Conservation (phyloP, 2,888 invertebrate genomes). For the Scaptomyza parva region DNA sequence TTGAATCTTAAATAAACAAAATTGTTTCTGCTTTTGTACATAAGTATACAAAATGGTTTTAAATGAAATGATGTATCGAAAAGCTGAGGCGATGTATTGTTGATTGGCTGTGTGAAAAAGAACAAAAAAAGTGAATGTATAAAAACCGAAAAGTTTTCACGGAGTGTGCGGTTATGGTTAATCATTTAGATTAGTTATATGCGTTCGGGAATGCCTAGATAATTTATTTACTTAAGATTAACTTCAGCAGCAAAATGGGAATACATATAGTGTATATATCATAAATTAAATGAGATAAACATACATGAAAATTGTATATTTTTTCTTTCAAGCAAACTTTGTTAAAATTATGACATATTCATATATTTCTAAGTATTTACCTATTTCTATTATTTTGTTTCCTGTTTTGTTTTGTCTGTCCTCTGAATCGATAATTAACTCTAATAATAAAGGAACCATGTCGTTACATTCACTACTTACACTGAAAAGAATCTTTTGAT, state of each 20-base stretch:
- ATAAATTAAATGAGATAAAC: not conserved
- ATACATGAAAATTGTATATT: not conserved
- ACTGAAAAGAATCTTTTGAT: slow-evolving; percentile 1
- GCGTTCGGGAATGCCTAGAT: slow-evolving; percentile 56
- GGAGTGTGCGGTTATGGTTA: slow-evolving; percentile 12
- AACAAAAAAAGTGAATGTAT: slow-evolving; percentile 27
- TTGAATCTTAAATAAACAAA: slow-evolving; percentile 3
- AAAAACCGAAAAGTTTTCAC: slow-evolving; percentile 27
- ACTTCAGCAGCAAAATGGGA: slow-evolving; percentile 17
- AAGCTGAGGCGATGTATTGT: slow-evolving; percentile 46
- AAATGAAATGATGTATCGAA: slow-evolving; percentile 24
- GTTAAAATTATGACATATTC: slow-evolving; percentile 62
- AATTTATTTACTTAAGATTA: slow-evolving; percentile 49
- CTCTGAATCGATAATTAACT: slow-evolving; percentile 1
- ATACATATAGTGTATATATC: not conserved
- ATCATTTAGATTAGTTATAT: slow-evolving; percentile 50
- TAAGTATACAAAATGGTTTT: slow-evolving; percentile 24
- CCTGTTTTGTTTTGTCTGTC: slow-evolving; percentile 12
- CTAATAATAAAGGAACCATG: not conserved
- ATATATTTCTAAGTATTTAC: slow-evolving; percentile 39
- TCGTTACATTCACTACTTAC: slow-evolving; percentile 7
- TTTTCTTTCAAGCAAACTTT: slow-evolving; percentile 44
- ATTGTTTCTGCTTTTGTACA: slow-evolving; percentile 35
- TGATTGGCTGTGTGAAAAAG: slow-evolving; percentile 73
- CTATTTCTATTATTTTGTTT: slow-evolving; percentile 15